A percentile compares a stretch with the other conserved stretches of the same genome.
Conservation (phyloP, 2,888 invertebrate genomes). For the Eupithecia dodoneata region DNA sequence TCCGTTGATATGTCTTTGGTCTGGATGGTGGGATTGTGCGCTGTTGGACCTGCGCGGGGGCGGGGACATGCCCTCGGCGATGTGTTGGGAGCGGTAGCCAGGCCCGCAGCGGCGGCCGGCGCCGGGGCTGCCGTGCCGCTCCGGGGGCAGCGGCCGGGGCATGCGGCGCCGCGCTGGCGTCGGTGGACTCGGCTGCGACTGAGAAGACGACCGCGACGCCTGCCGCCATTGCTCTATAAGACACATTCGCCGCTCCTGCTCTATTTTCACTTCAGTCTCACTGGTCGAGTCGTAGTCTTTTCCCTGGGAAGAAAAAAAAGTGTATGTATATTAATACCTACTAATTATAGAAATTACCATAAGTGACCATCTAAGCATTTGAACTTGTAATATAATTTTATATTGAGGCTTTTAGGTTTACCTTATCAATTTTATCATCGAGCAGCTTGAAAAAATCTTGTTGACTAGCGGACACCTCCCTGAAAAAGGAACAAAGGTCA, state of each 20-base stretch:
- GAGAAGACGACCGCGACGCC: constrained; percentile 80
- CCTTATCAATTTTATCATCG: constrained; percentile 95
- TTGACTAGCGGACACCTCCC: constrained; percentile 95
- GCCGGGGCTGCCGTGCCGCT: constrained; percentile 72
- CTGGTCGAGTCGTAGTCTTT: constrained; percentile 92
- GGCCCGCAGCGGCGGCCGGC: constrained; percentile 61
- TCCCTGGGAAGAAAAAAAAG: constrained; percentile 80
- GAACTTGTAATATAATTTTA: not conserved
- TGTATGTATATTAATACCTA: not conserved
- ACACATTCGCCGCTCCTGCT: constrained; percentile 86
- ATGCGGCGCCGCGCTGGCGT: constrained; percentile 71
- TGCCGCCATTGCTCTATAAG: constrained; percentile 91
- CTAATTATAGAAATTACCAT: not conserved
- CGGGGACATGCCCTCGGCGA: constrained; percentile 74
- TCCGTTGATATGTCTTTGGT: constrained; percentile 68
- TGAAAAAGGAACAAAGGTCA: constrained; percentile 60
- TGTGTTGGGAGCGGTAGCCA: constrained; percentile 65
- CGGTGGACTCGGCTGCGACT: constrained; percentile 69
- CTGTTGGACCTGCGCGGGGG: constrained; percentile 73
- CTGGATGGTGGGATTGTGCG: constrained; percentile 70
- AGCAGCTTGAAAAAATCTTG: constrained; percentile 97
- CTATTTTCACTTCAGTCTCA: constrained; percentile 89
- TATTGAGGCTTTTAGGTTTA: constrained; percentile 58
- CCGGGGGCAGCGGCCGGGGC: constrained; percentile 66
- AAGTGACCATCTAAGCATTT: not conserved